These are phyloP conservation scores for Spinus pinus DNA, from an alignment of 2,797 vertebrate species.

Conservation along the genomic window DNA sequence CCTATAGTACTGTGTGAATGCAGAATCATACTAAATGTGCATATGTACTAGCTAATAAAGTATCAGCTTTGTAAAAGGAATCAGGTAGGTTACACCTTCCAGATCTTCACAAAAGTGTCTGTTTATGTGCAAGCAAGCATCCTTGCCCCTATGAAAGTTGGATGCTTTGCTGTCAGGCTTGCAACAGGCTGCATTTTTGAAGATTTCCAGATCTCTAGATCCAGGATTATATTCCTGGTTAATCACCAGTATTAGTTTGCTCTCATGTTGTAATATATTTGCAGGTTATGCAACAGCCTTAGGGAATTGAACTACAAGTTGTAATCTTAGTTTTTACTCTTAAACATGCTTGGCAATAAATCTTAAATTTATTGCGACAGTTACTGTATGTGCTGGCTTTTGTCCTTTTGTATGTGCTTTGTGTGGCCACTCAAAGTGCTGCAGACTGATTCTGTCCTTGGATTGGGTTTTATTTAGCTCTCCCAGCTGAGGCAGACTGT, in stretches of 20 bases:
- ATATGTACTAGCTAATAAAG: not conserved
- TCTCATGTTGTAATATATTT: constrained; percentile 30
- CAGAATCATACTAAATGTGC: not conserved
- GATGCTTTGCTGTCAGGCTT: not conserved
- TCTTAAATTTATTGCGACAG: not conserved
- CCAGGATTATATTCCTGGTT: not conserved
- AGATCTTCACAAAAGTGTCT: not conserved
- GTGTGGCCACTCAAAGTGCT: not conserved
- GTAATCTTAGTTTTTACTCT: constrained; percentile 8
- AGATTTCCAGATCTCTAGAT: not conserved
- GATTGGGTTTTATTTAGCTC: not conserved
- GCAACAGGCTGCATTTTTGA: not conserved
- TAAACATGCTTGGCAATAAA: constrained; percentile 19
- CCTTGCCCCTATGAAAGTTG: not conserved
- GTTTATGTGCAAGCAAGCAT: not conserved
- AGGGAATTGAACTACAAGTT: not conserved
- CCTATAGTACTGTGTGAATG: not conserved
- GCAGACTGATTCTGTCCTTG: not conserved
- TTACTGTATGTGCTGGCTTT: constrained; percentile 26
- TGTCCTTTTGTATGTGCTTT: not conserved
- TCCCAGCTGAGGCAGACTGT: not conserved
- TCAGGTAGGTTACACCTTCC: not conserved
- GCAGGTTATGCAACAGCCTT: constrained; percentile 28
- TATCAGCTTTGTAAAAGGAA: not conserved
- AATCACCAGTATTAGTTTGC: constrained; percentile 27